A percentile compares a stretch with the other conserved stretches of the same genome.
phyloP scores from a whole-genome alignment of 2,888 invertebrate species.

The Coelogynopora nodosa region DNA sequence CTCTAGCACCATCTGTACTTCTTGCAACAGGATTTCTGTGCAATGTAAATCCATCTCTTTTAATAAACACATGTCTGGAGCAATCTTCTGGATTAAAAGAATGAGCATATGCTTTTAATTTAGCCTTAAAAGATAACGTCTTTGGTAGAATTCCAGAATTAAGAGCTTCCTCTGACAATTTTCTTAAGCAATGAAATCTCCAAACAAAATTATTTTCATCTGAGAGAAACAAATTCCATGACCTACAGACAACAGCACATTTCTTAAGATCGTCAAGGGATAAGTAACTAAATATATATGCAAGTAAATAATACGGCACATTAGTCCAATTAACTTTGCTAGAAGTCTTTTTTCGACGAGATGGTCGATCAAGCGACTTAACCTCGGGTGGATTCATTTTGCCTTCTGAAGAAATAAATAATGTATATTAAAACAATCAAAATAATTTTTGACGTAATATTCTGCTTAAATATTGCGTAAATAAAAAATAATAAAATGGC shows the following conservation, averaged over 20 bases:
- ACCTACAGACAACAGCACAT: constrained; percentile 85
- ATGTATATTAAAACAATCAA: neutral
- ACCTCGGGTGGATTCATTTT: neutral
- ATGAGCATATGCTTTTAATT: constrained; percentile 80
- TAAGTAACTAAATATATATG: constrained; percentile 74
- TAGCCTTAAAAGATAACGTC: constrained; percentile 83
- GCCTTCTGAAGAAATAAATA: neutral
- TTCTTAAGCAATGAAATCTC: constrained; percentile 80
- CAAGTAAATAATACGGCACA: neutral
- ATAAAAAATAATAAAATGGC: too few species aligned
- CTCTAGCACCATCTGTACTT: constrained; percentile 86
- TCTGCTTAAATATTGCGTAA: too few species aligned
- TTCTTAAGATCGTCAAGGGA: constrained; percentile 78
- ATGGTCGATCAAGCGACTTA: neutral
- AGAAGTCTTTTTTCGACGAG: neutral
- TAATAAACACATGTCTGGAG: constrained; percentile 91
- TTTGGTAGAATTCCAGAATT: constrained; percentile 85
- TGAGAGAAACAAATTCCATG: constrained; percentile 81
- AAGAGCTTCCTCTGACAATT: constrained; percentile 78
- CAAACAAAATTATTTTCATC: constrained; percentile 93
- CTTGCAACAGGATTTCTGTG: constrained; percentile 97
- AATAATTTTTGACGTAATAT: too few species aligned
- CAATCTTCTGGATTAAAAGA: constrained; percentile 97
- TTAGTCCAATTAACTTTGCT: neutral
- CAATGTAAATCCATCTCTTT: constrained; percentile 90